These are phyloP conservation scores for Mantis religiosa DNA, from an alignment of 2,888 invertebrate species.

Conservation along the genomic window DNA sequence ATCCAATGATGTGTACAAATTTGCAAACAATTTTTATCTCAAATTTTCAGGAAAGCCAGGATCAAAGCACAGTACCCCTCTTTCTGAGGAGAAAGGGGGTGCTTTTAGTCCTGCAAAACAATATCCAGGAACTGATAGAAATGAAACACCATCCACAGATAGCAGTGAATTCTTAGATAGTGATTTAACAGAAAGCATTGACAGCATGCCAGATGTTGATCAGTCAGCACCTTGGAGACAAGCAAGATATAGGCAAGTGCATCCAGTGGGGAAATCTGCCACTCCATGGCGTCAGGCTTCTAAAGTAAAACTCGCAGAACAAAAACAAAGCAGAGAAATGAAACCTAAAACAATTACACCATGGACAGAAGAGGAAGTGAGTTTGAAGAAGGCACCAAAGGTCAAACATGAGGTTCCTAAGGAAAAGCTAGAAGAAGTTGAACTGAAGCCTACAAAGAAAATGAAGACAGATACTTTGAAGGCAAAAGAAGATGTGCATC, in stretches of 20 bases:
- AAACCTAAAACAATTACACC: conserved; percentile 2
- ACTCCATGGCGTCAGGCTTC: conserved; percentile 32
- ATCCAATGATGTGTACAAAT: neutral
- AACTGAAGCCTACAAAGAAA: conserved; percentile 45
- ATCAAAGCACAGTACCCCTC: conserved; percentile 46
- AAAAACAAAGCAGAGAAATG: neutral
- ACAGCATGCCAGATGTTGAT: conserved; percentile 48
- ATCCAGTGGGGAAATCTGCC: conserved; percentile 36
- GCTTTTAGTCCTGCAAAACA: conserved; percentile 35
- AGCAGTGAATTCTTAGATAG: conserved; percentile 35
- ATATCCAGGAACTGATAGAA: conserved; percentile 37
- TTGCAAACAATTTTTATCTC: neutral
- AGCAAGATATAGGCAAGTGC: conserved; percentile 36
- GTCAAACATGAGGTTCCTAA: conserved; percentile 43
- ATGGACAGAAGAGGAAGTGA: conserved; percentile 25
- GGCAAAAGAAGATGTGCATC: conserved; percentile 28
- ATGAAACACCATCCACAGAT: conserved; percentile 30
- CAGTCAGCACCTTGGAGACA: conserved; percentile 53
- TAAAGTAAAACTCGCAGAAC: conserved; percentile 8
- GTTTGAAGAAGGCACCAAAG: conserved; percentile 43
- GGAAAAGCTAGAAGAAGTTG: conserved; percentile 47
- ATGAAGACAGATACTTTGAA: conserved; percentile 15
- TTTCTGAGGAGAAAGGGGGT: conserved; percentile 43
- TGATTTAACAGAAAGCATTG: conserved; percentile 32
- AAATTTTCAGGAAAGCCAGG: conserved; percentile 49